phyloP scores from a whole-genome alignment of 2,113 vertebrate species.

The Scytalopus superciliaris region DNA sequence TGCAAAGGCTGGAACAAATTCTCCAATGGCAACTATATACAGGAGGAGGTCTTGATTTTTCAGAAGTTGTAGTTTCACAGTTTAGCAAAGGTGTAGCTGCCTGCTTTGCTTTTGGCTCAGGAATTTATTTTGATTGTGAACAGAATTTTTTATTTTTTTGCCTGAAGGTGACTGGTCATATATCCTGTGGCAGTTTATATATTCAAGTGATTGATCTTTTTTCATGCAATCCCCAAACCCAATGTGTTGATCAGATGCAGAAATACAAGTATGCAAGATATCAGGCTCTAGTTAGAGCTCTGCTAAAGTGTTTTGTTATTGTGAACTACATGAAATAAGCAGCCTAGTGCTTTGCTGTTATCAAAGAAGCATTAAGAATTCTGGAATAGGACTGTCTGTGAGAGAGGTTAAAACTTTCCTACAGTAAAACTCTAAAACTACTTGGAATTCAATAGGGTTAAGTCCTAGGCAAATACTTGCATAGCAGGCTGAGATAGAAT shows the following conservation, averaged over 20 bases:
- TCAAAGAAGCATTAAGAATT: background rate
- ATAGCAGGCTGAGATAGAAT: background rate
- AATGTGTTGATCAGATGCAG: background rate
- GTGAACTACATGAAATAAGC: background rate
- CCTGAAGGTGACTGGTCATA: background rate
- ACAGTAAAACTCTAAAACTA: background rate
- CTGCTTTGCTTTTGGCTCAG: background rate
- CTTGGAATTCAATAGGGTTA: background rate
- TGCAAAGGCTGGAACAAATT: conserved; percentile 27
- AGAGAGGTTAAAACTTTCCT: background rate
- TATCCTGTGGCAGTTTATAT: background rate
- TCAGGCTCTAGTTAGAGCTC: background rate
- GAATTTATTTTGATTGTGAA: background rate
- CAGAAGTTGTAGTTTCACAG: background rate
- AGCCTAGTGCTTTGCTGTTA: background rate
- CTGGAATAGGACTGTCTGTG: background rate
- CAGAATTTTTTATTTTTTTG: background rate
- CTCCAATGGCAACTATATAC: background rate
- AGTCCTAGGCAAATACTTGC: conserved; percentile 27
- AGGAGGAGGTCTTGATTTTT: conserved; percentile 29
- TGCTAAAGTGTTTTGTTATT: background rate
- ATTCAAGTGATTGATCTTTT: background rate
- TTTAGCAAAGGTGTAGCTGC: background rate
- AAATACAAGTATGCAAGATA: background rate
- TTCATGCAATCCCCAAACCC: background rate